phyloP scores from a whole-genome alignment of 2,113 vertebrate species.

The Peromyscus polionotus region DNA sequence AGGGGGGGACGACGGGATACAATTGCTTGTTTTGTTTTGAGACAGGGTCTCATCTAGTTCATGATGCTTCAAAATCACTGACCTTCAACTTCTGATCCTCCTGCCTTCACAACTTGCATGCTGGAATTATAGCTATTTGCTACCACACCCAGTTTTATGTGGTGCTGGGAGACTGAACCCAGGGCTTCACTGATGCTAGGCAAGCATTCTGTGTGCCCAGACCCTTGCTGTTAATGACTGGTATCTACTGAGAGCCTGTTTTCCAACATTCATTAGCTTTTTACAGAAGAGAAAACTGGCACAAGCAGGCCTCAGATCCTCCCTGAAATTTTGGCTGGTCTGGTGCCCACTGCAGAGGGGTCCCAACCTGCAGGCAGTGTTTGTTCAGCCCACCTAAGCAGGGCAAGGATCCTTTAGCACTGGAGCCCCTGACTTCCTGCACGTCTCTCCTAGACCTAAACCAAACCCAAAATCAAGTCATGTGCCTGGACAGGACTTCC shows the following conservation, averaged over 20 bases:
- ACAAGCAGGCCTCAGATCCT: not conserved
- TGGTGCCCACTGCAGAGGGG: not conserved
- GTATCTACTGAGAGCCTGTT: not conserved
- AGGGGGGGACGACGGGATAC: not conserved
- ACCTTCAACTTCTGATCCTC: not conserved
- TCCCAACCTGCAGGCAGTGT: no score
- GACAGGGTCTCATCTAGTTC: not conserved
- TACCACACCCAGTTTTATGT: not conserved
- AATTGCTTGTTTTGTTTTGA: not conserved
- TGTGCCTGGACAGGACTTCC: not conserved
- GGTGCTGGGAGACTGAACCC: not conserved
- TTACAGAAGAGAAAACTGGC: not conserved
- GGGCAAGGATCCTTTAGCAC: not conserved
- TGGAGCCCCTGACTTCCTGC: not conserved
- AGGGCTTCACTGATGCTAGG: not conserved
- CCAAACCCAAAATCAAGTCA: not conserved
- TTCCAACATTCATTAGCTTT: not conserved
- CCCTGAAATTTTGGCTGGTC: not conserved
- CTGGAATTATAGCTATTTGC: not conserved
- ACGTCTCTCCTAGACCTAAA: not conserved
- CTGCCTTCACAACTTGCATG: not conserved
- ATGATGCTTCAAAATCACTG: not conserved
- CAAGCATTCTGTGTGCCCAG: not conserved
- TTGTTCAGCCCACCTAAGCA: not conserved
- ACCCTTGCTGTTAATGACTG: not conserved